These are phyloP conservation scores for Crossocerus cetratus DNA, from an alignment of 2,888 invertebrate species.

Conservation along the genomic window DNA sequence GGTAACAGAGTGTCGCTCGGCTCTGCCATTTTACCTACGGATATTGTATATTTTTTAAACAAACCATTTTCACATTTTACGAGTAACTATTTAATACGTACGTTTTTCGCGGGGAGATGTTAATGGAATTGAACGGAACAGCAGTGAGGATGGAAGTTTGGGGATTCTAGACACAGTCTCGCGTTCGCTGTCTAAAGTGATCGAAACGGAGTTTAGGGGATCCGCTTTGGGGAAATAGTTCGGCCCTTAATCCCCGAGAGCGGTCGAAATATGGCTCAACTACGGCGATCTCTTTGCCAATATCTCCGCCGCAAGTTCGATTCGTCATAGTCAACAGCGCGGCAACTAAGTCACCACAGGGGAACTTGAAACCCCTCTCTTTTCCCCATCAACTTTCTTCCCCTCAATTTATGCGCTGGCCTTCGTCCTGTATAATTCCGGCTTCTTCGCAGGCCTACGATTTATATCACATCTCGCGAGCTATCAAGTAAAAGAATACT, in stretches of 20 bases:
- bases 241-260: not conserved
- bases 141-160: no score
- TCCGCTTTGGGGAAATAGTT: slow-evolving; percentile 17
- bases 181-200: slow-evolving; percentile 27
- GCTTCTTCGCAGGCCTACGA: no score
- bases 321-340: slow-evolving; percentile 31
- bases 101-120: no score
- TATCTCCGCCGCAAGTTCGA: slow-evolving; percentile 24
- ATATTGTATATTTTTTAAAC: no score
- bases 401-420: not conserved
- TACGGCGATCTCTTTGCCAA: no score
- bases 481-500: no score
- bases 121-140: no score
- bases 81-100: no score
- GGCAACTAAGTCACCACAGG: slow-evolving; percentile 43
- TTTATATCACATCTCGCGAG: no score
- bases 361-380: slow-evolving; percentile 48
- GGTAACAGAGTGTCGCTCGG: not conserved
- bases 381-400: slow-evolving; percentile 25
- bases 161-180: not conserved
- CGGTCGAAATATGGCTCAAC: not conserved
- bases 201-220: slow-evolving; percentile 15
- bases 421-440: no score
- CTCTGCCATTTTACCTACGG: no score
- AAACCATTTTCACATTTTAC: no score